Conservation (phyloP, 2,888 invertebrate species). For the Callosobruchus maculatus region DNA sequence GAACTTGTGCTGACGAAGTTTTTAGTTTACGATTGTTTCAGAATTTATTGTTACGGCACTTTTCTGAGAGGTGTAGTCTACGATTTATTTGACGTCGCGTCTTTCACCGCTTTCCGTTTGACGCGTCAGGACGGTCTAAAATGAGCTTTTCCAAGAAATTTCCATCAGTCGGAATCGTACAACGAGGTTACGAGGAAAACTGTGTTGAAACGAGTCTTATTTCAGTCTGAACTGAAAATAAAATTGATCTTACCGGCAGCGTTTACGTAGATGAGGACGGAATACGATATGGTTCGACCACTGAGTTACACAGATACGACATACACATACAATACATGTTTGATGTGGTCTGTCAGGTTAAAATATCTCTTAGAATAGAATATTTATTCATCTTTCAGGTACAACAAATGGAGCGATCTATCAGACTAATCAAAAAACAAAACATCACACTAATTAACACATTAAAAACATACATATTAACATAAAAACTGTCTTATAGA, state of each 20-base stretch:
- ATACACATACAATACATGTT: too few species aligned
- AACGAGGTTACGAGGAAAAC: neutral
- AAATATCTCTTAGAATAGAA: too few species aligned
- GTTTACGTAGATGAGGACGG: neutral
- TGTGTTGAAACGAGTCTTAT: neutral
- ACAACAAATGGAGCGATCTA: too few species aligned
- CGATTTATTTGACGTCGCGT: neutral
- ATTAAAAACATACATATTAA: too few species aligned
- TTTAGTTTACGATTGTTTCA: neutral
- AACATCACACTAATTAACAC: too few species aligned
- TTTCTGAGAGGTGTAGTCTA: neutral
- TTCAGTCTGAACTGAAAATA: neutral
- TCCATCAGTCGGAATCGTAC: neutral
- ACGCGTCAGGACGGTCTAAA: neutral
- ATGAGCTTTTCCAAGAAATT: neutral
- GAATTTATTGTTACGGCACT: neutral
- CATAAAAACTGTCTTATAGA: too few species aligned
- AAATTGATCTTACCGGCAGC: neutral
- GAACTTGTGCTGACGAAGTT: neutral
- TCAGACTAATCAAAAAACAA: too few species aligned
- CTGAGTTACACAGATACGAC: too few species aligned
- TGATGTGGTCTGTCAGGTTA: too few species aligned
- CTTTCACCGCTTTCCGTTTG: neutral
- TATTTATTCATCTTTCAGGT: too few species aligned
- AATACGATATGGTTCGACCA: too few species aligned